A percentile compares a stretch with the other conserved stretches of the same genome.
These are phyloP conservation scores for Eumacrocentrus americanus DNA, from an alignment of 2,888 invertebrate species.

Conservation along the genomic window DNA sequence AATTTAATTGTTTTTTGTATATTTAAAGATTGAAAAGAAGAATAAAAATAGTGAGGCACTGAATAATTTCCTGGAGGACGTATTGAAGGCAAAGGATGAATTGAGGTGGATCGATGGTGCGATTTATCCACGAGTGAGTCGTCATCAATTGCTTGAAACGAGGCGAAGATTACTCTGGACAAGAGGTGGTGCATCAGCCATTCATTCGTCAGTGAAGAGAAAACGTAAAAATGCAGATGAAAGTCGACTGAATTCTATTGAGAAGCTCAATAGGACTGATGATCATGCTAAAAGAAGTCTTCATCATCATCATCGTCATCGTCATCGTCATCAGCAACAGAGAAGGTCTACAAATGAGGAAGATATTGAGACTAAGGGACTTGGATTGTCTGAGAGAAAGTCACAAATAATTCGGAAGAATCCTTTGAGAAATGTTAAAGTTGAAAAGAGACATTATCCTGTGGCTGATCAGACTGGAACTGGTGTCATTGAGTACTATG, in stretches of 20 bases:
- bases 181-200: background rate
- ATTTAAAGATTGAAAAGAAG: constrained; percentile 15
- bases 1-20: background rate
- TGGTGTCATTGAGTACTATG: constrained; percentile 46
- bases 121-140: constrained; percentile 29
- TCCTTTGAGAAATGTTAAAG: background rate
- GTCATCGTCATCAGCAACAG: too few species aligned
- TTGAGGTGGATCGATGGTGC: constrained; percentile 51
- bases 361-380: too few species aligned
- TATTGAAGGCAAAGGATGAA: constrained; percentile 45
- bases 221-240: too few species aligned
- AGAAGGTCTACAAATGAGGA: too few species aligned
- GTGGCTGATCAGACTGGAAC: constrained; percentile 12
- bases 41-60: constrained; percentile 40
- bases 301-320: too few species aligned
- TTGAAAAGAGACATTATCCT: constrained; percentile 31
- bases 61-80: constrained; percentile 46
- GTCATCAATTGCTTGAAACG: constrained; percentile 12
- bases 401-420: too few species aligned
- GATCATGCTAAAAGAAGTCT: background rate
- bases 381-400: too few species aligned
- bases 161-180: constrained; percentile 35
- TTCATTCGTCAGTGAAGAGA: too few species aligned
- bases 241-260: background rate
- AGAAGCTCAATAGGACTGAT: background rate